These are phyloP conservation scores for Meriones unguiculatus DNA, from an alignment of 2,113 vertebrate species.

Conservation along the genomic window DNA sequence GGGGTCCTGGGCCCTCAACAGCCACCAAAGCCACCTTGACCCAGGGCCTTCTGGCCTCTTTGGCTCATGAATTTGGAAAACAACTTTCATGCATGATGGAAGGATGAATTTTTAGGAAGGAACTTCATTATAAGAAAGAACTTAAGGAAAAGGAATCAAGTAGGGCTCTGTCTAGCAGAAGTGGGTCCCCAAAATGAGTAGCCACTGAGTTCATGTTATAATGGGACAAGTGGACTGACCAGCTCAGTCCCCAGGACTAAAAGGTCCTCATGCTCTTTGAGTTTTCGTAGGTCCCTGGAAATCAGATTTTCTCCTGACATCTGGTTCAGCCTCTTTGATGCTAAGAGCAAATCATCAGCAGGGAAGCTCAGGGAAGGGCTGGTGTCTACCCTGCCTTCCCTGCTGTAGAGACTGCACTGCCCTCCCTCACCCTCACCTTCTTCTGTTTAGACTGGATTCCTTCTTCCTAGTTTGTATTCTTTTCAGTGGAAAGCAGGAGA, in stretches of 20 bases:
- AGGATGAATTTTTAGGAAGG: background rate
- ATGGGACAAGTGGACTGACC: background rate
- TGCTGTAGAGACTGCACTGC: background rate
- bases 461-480: background rate
- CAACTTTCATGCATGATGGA: background rate
- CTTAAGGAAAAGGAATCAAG: background rate
- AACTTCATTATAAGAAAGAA: background rate
- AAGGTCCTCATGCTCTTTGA: background rate
- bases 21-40: too few species aligned
- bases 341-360: background rate
- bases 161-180: background rate
- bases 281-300: conserved; percentile 17
- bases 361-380: background rate
- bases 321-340: background rate
- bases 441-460: background rate
- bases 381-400: background rate
- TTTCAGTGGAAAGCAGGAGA: background rate
- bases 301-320: conserved; percentile 9
- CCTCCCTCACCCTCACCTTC: background rate
- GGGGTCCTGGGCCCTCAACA: background rate
- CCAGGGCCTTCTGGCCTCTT: background rate
- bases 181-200: too few species aligned
- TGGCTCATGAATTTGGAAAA: background rate
- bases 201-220: background rate
- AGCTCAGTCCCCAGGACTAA: background rate